Conservation (phyloP, 2,888 invertebrate genomes). For the Nephrotoma flavescens region DNA sequence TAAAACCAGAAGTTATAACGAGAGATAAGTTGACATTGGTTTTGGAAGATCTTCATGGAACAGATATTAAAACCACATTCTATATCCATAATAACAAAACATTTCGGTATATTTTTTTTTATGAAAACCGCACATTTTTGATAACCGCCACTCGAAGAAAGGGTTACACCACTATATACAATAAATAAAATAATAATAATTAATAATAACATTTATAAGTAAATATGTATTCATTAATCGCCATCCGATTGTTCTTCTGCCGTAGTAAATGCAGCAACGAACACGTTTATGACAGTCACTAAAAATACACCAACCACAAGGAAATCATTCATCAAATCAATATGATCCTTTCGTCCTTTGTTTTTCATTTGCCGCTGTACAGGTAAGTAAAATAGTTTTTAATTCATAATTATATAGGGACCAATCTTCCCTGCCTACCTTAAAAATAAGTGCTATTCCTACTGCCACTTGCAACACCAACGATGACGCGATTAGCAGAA, state of each 20-base stretch:
- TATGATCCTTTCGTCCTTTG: slow-evolving; percentile 22
- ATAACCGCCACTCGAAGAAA: neutral
- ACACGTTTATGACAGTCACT: slow-evolving; percentile 52
- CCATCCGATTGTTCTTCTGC: slow-evolving; percentile 16
- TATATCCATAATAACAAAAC: neutral
- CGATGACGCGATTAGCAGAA: slow-evolving; percentile 42
- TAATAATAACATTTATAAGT: neutral
- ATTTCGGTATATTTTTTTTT: neutral
- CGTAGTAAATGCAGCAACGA: slow-evolving; percentile 38
- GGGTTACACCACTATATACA: neutral
- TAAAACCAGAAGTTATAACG: no score
- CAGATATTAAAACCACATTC: neutral
- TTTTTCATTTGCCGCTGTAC: slow-evolving; percentile 23
- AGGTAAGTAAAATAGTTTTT: neutral
- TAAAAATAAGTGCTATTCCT: slow-evolving; percentile 44
- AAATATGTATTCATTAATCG: neutral
- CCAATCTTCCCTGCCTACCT: slow-evolving; percentile 31
- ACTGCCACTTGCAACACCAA: slow-evolving; percentile 47
- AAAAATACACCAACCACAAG: slow-evolving; percentile 48
- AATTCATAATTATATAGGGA: neutral
- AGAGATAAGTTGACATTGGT: no score
- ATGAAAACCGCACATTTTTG: neutral
- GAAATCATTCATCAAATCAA: slow-evolving; percentile 42
- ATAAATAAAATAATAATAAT: neutral
- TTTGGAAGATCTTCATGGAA: no score